phyloP scores from a whole-genome alignment of 1,140 invertebrate species.

The Macrotrachela quadricornifera region DNA sequence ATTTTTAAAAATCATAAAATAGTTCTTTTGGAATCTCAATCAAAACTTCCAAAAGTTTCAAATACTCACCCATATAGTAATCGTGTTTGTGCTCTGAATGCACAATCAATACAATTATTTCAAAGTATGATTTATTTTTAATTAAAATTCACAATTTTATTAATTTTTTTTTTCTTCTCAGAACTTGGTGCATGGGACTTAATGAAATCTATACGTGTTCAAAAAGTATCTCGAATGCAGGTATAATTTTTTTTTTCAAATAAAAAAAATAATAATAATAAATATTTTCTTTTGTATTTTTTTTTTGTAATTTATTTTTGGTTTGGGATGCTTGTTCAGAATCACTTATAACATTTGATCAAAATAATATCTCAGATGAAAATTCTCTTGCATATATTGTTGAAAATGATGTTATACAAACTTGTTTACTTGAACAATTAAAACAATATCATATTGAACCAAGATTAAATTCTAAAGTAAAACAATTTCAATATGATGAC shows the following conservation, averaged over 20 bases:
- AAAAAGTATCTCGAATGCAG: slow-evolving; percentile 61
- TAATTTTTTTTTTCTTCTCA: slow-evolving; percentile 7
- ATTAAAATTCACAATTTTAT: background rate
- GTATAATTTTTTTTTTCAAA: slow-evolving; percentile 30
- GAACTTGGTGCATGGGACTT: slow-evolving; percentile 60
- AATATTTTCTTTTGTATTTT: background rate
- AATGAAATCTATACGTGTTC: slow-evolving; percentile 44
- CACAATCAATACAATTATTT: slow-evolving; percentile 49
- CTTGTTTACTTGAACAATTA: slow-evolving; percentile 37
- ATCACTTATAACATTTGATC: slow-evolving; percentile 58
- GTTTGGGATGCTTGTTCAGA: slow-evolving; percentile 75
- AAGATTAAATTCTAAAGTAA: slow-evolving; percentile 32
- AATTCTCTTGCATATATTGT: slow-evolving; percentile 56
- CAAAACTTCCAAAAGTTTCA: slow-evolving; percentile 35
- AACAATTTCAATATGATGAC: slow-evolving; percentile 25
- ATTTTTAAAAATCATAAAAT: slow-evolving; percentile 46
- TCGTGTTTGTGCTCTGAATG: slow-evolving; percentile 63
- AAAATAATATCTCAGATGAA: slow-evolving; percentile 32
- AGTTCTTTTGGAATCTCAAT: slow-evolving; percentile 49
- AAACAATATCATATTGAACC: slow-evolving; percentile 34
- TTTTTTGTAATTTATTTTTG: slow-evolving; percentile 29
- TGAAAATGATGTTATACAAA: slow-evolving; percentile 69
- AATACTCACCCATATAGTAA: slow-evolving; percentile 49
- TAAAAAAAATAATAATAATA: background rate
- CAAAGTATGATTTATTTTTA: slow-evolving; percentile 23